These are phyloP conservation scores for Adoxophyes honmai DNA, from an alignment of 1,140 invertebrate genomes.

Conservation along the genomic window DNA sequence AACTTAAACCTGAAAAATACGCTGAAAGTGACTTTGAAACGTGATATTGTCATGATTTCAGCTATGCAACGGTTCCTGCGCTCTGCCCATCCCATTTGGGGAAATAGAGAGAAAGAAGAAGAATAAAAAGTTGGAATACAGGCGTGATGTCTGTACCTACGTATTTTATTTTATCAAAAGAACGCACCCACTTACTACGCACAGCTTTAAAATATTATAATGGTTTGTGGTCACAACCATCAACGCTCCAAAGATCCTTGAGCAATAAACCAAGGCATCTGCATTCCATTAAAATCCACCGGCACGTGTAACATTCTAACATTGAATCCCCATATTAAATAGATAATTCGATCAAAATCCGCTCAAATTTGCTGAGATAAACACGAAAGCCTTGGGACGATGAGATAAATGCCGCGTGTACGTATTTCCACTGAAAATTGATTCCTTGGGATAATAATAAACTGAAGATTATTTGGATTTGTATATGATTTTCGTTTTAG, in stretches of 20 bases:
- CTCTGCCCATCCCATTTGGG: no score
- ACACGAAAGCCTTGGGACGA: not conserved
- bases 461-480: not conserved
- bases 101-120: no score
- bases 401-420: not conserved
- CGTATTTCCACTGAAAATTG: not conserved
- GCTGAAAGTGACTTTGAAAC: no score
- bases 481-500: not conserved
- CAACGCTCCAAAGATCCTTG: not conserved
- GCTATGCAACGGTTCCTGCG: no score
- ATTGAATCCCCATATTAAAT: not conserved
- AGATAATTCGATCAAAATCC: not conserved
- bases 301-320: constrained; percentile 3
- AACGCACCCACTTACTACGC: no score
- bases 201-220: no score
- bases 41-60: no score
- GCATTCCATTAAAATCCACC: not conserved
- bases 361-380: not conserved
- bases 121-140: no score
- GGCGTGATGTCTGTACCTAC: no score
- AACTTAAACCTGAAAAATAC: no score
- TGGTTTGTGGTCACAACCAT: no score
- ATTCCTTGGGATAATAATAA: not conserved
- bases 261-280: not conserved
- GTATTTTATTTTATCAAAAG: no score